A percentile compares a stretch with the other conserved stretches of the same genome.
Evolutionary conservation across 1,140 invertebrate species (phyloP).

Genomic region (Drosophila funebris): DNA sequence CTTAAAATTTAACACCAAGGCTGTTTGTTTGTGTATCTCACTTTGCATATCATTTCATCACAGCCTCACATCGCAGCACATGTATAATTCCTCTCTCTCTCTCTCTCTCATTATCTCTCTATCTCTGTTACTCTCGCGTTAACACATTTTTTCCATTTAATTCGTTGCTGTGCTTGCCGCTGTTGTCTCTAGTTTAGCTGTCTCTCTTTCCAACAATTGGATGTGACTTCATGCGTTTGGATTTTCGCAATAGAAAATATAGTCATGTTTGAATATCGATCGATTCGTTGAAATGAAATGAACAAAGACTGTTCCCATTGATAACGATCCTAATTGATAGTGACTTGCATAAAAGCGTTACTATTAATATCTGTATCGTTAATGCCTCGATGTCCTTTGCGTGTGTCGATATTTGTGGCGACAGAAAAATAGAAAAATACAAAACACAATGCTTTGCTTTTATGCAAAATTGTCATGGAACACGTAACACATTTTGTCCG

Average conservation of each 20-base stretch:
- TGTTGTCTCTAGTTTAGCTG: not conserved
- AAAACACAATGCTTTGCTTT: not conserved
- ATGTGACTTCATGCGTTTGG: constrained; percentile 25
- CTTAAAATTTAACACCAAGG: constrained; percentile 81
- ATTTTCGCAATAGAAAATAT: constrained; percentile 26
- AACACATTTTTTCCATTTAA: not conserved
- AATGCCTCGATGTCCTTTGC: not conserved
- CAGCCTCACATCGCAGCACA: not conserved
- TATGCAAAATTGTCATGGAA: constrained; percentile 16
- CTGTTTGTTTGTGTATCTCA: constrained; percentile 78
- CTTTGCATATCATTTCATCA: constrained; percentile 66
- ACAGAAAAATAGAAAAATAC: too few relatives aligned
- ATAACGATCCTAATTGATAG: not conserved
- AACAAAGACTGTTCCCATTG: not conserved
- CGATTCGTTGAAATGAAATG: not conserved
- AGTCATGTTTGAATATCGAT: not conserved
- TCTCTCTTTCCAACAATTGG: constrained; percentile 10
- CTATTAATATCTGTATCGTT: constrained; percentile 3
- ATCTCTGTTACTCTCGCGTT: not conserved
- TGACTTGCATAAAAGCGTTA: not conserved
- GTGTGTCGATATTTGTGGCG: not conserved
- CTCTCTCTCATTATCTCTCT: not conserved
- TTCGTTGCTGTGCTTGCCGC: not conserved
- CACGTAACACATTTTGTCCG: constrained; percentile 54
- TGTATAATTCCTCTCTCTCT: not conserved